These are phyloP conservation scores for Drosophila orosa DNA, from an alignment of 1,140 invertebrate species.

Conservation along the genomic window DNA sequence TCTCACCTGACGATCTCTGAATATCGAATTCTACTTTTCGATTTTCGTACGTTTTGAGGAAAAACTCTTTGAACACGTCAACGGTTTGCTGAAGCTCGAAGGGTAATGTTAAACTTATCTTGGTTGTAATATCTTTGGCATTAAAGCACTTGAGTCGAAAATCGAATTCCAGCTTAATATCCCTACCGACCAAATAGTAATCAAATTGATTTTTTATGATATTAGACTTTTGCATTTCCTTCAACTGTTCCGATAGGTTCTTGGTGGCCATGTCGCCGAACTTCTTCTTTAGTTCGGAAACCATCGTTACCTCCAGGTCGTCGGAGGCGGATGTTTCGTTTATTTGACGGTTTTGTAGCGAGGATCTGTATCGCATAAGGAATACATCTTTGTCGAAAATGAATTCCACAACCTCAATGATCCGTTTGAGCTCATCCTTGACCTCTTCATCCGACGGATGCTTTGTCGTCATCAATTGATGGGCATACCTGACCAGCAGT, in stretches of 20 bases:
- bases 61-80: not conserved
- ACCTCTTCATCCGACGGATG: not conserved
- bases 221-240: not conserved
- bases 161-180: slow-evolving; percentile 4
- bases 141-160: slow-evolving; percentile 9
- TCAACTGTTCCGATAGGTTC: not conserved
- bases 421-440: slow-evolving; percentile 3
- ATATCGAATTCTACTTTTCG: not conserved
- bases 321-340: slow-evolving; percentile 9
- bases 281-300: not conserved
- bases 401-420: slow-evolving; percentile 1
- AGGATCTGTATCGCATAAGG: not conserved
- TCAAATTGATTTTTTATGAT: not conserved
- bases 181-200: not conserved
- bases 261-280: not conserved
- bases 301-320: slow-evolving; percentile 11
- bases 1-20: not conserved
- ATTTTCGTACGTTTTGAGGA: rapidly evolving
- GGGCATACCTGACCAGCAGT: not conserved
- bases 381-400: slow-evolving; percentile 5
- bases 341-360: not conserved
- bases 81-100: slow-evolving; percentile 4
- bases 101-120: slow-evolving; percentile 2
- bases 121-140: not conserved
- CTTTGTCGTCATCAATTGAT: slow-evolving; percentile 6